Conservation (phyloP, 2,797 vertebrate species). For the Rhodeus uyekii region DNA sequence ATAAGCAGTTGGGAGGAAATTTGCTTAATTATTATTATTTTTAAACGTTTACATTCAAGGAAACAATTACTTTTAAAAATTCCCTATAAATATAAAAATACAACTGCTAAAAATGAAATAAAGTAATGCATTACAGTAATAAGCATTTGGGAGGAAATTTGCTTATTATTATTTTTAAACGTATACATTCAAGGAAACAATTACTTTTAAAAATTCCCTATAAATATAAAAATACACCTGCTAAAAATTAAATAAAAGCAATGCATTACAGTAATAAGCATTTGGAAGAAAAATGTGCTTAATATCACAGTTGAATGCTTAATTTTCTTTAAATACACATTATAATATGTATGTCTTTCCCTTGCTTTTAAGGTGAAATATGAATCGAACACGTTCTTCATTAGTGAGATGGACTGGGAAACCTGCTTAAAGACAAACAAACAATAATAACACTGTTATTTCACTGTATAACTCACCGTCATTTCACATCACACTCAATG, state of each 20-base stretch:
- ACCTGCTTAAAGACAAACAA: neutral
- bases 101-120: too few species aligned
- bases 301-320: neutral
- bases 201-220: neutral
- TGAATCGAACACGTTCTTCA: neutral
- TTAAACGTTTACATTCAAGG: too few species aligned
- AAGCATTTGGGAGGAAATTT: too few species aligned
- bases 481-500: neutral
- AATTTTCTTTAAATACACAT: neutral
- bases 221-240: neutral
- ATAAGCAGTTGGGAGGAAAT: too few species aligned
- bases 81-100: too few species aligned
- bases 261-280: neutral
- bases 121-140: too few species aligned
- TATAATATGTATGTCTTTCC: neutral
- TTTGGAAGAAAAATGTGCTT: neutral
- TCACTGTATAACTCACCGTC: neutral
- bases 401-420: neutral
- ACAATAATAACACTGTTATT: conserved; percentile 1
- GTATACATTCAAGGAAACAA: too few species aligned
- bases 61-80: too few species aligned
- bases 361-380: neutral
- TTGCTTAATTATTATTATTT: too few species aligned
- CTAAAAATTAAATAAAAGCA: neutral
- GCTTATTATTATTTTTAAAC: too few species aligned